These are phyloP conservation scores for Branchellion lobata DNA, from an alignment of 2,888 invertebrate species.

Conservation along the genomic window DNA sequence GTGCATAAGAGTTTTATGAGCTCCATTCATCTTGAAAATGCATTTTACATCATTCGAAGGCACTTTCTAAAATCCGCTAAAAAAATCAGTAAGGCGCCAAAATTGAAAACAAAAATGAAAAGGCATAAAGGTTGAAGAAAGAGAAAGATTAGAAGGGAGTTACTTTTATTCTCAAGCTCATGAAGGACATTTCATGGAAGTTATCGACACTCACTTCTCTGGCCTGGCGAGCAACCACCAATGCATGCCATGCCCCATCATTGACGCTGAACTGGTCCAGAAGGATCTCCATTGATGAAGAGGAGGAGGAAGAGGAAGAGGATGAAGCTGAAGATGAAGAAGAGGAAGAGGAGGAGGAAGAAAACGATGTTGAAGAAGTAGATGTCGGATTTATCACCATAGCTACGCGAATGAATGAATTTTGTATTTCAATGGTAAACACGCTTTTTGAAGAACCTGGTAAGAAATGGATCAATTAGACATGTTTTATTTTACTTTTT, in stretches of 20 bases:
- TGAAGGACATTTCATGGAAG: too few relatives aligned
- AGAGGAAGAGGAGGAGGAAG: neutral
- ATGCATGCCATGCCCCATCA: conserved; percentile 30
- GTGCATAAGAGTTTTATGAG: too few relatives aligned
- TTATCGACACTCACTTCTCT: conserved; percentile 38
- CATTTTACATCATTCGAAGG: too few relatives aligned
- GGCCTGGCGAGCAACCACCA: conserved; percentile 8
- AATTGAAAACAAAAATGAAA: too few relatives aligned
- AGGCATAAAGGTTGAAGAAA: too few relatives aligned
- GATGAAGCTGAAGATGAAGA: conserved; percentile 33
- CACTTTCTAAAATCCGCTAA: too few relatives aligned
- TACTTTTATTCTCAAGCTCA: too few relatives aligned
- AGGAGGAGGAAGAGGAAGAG: neutral
- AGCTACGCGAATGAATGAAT: neutral
- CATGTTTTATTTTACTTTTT: too few relatives aligned
- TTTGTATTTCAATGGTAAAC: neutral
- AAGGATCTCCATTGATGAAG: neutral
- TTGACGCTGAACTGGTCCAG: neutral
- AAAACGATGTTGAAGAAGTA: neutral
- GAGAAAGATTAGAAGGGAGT: too few relatives aligned
- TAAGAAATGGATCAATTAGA: too few relatives aligned
- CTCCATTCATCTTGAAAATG: too few relatives aligned
- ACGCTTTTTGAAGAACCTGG: neutral
- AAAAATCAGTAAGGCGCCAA: too few relatives aligned
- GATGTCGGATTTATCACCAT: neutral